Conservation (phyloP, 2,888 invertebrate genomes). For the Macrosiphum euphorbiae region DNA sequence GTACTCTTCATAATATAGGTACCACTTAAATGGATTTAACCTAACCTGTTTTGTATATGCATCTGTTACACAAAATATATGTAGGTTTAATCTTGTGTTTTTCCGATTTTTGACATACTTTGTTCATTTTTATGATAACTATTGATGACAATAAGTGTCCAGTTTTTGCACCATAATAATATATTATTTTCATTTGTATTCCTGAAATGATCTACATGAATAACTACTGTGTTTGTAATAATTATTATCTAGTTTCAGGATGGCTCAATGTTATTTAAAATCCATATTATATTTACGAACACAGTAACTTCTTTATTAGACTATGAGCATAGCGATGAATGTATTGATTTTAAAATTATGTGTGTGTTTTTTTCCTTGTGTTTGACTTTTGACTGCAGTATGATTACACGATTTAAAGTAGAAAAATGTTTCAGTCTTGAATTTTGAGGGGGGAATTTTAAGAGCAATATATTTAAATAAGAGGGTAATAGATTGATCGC, state of each 20-base stretch:
- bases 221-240: background rate
- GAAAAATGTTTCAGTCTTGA: too few relatives aligned
- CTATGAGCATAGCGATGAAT: too few relatives aligned
- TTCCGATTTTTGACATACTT: background rate
- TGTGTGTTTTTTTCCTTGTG: too few relatives aligned
- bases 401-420: too few relatives aligned
- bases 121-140: background rate
- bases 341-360: background rate
- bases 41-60: too few relatives aligned
- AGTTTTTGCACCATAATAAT: background rate
- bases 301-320: background rate
- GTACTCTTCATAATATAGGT: background rate
- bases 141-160: too few relatives aligned
- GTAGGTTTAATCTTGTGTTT: background rate
- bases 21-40: background rate
- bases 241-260: background rate
- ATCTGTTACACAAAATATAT: background rate
- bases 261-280: background rate
- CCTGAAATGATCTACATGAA: background rate
- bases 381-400: too few relatives aligned
- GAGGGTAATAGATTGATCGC: too few relatives aligned
- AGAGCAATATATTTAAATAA: too few relatives aligned
- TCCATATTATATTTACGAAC: background rate
- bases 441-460: too few relatives aligned
- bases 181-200: background rate